phyloP scores from a whole-genome alignment of 2,888 invertebrate species.

The Leptothorax acervorum region DNA sequence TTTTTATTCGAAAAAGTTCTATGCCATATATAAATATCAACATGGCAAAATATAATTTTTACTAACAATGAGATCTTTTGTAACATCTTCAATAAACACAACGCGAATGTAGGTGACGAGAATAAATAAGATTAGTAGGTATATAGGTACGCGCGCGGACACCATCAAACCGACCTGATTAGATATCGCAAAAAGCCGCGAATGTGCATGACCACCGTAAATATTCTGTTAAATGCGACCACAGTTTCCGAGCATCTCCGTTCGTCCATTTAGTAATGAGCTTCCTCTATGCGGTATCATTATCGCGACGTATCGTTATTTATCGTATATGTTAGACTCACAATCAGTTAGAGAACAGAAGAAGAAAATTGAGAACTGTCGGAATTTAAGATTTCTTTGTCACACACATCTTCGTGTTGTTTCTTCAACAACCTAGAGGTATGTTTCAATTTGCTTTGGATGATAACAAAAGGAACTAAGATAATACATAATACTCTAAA shows the following conservation, averaged over 20 bases:
- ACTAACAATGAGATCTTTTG: neutral
- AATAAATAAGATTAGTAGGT: slow-evolving; percentile 55
- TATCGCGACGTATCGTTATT: neutral
- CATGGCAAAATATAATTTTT: neutral
- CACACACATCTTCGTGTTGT: neutral
- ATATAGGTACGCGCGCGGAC: slow-evolving; percentile 1
- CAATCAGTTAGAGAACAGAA: neutral
- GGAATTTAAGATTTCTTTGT: neutral
- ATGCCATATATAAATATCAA: neutral
- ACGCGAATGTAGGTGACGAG: slow-evolving; percentile 21
- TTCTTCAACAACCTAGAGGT: neutral
- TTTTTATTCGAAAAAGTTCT: neutral
- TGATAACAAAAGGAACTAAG: neutral
- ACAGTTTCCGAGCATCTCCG: slow-evolving; percentile 44
- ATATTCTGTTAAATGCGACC: slow-evolving; percentile 49
- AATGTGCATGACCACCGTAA: slow-evolving; percentile 37
- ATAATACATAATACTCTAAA: neutral
- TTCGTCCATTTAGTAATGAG: slow-evolving; percentile 8
- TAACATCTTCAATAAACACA: slow-evolving; percentile 15
- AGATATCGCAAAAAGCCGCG: slow-evolving; percentile 65
- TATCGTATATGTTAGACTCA: neutral
- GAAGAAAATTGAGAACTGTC: neutral
- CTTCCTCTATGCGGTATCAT: slow-evolving; percentile 32
- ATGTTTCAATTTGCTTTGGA: neutral
- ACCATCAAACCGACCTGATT: slow-evolving; percentile 67